Percentiles rank a stretch among this genome's conserved stretches.
Conservation (phyloP, 2,888 invertebrate species). For the Meteorus cinctellus region DNA sequence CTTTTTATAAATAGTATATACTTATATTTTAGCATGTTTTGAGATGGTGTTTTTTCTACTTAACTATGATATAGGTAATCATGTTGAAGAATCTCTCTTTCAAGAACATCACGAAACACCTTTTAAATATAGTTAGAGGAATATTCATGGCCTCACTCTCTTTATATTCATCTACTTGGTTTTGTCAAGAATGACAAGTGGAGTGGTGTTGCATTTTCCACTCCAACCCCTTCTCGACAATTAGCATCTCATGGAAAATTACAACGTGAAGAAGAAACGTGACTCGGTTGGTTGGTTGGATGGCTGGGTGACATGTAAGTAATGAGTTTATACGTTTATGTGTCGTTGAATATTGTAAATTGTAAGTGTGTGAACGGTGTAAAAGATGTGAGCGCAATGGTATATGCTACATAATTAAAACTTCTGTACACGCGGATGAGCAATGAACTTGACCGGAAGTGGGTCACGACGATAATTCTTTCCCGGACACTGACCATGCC, state of each 20-base stretch:
- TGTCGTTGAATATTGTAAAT: neutral
- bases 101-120: neutral
- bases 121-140: neutral
- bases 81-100: conserved; percentile 14
- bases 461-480: conserved; percentile 64
- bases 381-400: neutral
- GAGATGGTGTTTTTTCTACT: neutral
- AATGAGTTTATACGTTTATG: neutral
- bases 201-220: neutral
- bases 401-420: neutral
- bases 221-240: neutral
- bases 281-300: too few relatives aligned
- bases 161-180: neutral
- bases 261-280: neutral
- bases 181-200: neutral
- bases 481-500: conserved; percentile 35
- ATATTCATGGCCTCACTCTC: neutral
- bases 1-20: neutral
- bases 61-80: neutral
- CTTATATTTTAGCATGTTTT: conserved; percentile 20
- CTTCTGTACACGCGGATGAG: conserved; percentile 59
- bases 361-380: neutral
- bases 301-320: too few relatives aligned
- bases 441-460: conserved; percentile 71
- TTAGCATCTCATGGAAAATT: neutral